These are phyloP conservation scores for Tipula lateralis DNA, from an alignment of 2,888 invertebrate genomes.

Conservation along the genomic window DNA sequence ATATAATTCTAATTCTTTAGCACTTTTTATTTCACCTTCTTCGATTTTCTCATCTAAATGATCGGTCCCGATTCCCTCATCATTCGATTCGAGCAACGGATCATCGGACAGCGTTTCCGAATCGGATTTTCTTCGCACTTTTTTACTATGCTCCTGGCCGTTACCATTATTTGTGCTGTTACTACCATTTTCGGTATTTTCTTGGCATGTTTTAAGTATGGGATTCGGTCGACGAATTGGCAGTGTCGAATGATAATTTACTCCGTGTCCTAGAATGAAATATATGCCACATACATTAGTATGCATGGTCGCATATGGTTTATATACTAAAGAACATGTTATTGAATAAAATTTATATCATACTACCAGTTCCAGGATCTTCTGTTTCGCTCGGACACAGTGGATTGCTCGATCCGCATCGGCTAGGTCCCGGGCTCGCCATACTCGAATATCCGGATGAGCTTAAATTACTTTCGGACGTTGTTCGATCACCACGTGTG, in stretches of 20 bases:
- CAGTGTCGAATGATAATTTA: slow-evolving; percentile 43
- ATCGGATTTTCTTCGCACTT: slow-evolving; percentile 59
- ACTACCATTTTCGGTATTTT: slow-evolving; percentile 49
- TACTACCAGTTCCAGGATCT: slow-evolving; percentile 58
- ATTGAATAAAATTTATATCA: background rate
- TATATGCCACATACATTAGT: background rate
- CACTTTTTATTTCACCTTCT: slow-evolving; percentile 62
- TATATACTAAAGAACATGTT: background rate
- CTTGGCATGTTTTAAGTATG: slow-evolving; percentile 54
- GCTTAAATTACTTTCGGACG: slow-evolving; percentile 77
- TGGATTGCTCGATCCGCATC: slow-evolving; percentile 77
- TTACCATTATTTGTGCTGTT: slow-evolving; percentile 35
- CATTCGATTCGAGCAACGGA: slow-evolving; percentile 65
- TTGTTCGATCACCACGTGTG: slow-evolving; percentile 65
- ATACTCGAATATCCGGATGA: slow-evolving; percentile 82
- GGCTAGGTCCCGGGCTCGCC: slow-evolving; percentile 77
- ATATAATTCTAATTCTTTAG: slow-evolving; percentile 57
- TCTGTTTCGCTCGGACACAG: slow-evolving; percentile 71
- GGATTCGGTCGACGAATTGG: slow-evolving; percentile 58
- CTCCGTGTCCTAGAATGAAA: slow-evolving; percentile 37
- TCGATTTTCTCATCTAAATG: slow-evolving; percentile 64
- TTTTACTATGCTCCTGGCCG: slow-evolving; percentile 35
- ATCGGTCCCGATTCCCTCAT: slow-evolving; percentile 74
- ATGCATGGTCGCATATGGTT: too few relatives aligned
- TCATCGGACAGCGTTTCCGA: slow-evolving; percentile 71